Percentiles rank a stretch among this genome's conserved stretches.
Conservation (phyloP, 1,140 invertebrate species). For the Anastrepha ludens region DNA sequence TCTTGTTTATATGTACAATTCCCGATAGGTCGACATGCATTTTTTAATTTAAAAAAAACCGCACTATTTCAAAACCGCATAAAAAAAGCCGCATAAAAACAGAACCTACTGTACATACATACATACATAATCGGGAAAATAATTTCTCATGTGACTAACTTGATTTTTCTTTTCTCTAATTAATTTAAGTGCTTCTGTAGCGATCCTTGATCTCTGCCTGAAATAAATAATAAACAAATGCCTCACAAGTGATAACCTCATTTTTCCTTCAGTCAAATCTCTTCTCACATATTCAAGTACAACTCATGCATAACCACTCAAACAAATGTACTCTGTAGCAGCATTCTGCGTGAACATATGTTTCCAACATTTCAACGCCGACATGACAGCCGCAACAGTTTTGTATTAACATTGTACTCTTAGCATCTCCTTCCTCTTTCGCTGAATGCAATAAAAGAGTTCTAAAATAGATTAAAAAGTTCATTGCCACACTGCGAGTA, state of each 20-base stretch:
- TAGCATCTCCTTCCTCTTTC: neutral
- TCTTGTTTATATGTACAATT: no score
- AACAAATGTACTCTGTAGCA: neutral
- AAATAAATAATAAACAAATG: slow-evolving; percentile 40
- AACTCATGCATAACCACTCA: neutral
- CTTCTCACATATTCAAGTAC: neutral
- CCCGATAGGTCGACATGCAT: no score
- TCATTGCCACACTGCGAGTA: slow-evolving; percentile 10
- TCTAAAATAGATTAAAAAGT: neutral
- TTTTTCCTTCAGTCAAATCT: neutral
- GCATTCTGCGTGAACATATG: neutral
- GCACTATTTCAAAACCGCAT: no score
- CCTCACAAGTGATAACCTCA: neutral
- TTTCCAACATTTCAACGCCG: slow-evolving; percentile 35
- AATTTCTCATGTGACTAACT: neutral
- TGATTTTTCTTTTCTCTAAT: neutral
- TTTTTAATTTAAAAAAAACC: no score
- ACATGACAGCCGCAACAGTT: slow-evolving; percentile 28
- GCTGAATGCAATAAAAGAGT: neutral
- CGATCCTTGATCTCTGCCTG: slow-evolving; percentile 2
- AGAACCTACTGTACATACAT: no score
- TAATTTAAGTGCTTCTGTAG: neutral
- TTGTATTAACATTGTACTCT: neutral
- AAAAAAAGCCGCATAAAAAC: no score
- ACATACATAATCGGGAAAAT: no score